These are phyloP conservation scores for Esox niger DNA, from an alignment of 2,113 vertebrate species.

Conservation along the genomic window DNA sequence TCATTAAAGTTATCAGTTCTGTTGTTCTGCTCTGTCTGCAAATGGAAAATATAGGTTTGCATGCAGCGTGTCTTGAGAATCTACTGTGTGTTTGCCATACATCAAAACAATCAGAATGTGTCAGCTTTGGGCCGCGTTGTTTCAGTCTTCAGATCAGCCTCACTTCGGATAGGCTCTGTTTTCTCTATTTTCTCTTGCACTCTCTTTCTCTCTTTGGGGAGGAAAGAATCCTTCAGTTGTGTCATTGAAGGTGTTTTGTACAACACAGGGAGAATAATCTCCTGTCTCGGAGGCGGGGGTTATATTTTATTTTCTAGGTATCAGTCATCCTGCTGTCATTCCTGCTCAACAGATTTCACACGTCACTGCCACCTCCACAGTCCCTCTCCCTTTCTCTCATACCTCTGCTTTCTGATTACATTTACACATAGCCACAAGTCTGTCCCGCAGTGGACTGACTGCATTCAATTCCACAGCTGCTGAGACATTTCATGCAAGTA, in stretches of 20 bases:
- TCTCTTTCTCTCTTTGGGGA: conserved; percentile 10
- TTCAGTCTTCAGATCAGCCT: conserved; percentile 52
- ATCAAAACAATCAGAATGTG: conserved; percentile 59
- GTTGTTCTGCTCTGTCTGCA: conserved; percentile 61
- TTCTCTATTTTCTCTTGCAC: conserved; percentile 21
- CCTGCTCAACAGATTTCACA: conserved; percentile 73
- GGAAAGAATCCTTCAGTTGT: conserved; percentile 54
- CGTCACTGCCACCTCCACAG: conserved; percentile 67
- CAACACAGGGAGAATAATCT: conserved; percentile 58
- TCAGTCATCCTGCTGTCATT: conserved; percentile 77
- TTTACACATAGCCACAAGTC: conserved; percentile 48
- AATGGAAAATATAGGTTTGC: conserved; percentile 61
- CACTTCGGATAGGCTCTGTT: conserved; percentile 55
- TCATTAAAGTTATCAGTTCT: conserved; percentile 67
- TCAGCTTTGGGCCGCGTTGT: conserved; percentile 14
- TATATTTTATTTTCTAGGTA: conserved; percentile 75
- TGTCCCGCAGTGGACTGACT: conserved; percentile 62
- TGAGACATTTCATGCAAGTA: conserved; percentile 49
- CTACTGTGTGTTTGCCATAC: conserved; percentile 65
- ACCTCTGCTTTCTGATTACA: conserved; percentile 64
- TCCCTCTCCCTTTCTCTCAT: neutral
- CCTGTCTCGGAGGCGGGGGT: conserved; percentile 58
- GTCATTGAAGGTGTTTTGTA: conserved; percentile 66
- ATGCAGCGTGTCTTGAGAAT: conserved; percentile 67
- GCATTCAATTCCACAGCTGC: conserved; percentile 63